Evolutionary conservation across 2,113 vertebrate species (phyloP).

Genomic region (Tympanuchus pallidicinctus): DNA sequence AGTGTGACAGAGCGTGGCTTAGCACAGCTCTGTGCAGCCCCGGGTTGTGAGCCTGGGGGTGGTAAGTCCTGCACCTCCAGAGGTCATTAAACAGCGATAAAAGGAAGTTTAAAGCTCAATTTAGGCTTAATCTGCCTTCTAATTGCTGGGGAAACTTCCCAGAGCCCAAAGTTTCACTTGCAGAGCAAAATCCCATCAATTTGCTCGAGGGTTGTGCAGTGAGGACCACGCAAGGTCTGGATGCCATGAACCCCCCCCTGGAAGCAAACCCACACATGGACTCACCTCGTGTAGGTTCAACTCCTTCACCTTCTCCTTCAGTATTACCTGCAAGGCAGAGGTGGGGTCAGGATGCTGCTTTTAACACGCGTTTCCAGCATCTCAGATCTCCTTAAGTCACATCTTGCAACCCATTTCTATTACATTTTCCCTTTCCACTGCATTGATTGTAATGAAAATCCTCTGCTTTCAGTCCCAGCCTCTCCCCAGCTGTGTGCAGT

Average conservation of each 20-base stretch:
- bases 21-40: neutral
- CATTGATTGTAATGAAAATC: no score
- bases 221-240: neutral
- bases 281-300: constrained; percentile 98
- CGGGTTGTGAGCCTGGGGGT: neutral
- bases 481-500: no score
- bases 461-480: no score
- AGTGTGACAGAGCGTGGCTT: neutral
- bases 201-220: neutral
- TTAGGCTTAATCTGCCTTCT: neutral
- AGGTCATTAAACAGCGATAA: neutral
- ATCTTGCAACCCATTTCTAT: neutral
- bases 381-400: neutral
- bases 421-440: neutral
- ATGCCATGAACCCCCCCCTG: neutral
- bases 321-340: constrained; percentile 90
- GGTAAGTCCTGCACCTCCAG: neutral
- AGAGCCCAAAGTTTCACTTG: neutral
- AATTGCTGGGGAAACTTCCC: neutral
- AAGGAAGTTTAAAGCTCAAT: neutral
- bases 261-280: neutral
- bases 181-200: neutral
- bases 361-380: rapidly evolving
- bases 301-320: constrained; percentile 99
- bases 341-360: neutral